Evolutionary conservation across 2,888 invertebrate species (phyloP).

Genomic region (Drosophila nr. perissopoda): DNA sequence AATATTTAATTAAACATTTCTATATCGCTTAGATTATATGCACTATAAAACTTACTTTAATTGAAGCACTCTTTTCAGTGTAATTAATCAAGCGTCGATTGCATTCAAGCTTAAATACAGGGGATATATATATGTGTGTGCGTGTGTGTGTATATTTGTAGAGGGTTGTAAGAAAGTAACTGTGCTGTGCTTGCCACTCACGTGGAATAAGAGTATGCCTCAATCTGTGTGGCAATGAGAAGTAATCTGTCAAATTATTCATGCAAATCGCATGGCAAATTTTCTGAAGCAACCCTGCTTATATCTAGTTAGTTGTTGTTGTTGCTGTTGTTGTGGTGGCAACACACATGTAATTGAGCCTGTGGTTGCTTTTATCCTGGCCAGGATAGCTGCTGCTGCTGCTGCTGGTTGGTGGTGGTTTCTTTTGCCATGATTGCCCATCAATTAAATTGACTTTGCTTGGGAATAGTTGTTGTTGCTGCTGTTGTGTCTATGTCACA

Average conservation of each 20-base stretch:
- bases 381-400: slow-evolving; percentile 9
- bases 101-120: not conserved
- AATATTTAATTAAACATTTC: not conserved
- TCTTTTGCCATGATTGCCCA: slow-evolving; percentile 53
- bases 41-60: not conserved
- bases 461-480: slow-evolving; percentile 14
- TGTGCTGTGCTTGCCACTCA: slow-evolving; percentile 2
- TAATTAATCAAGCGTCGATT: slow-evolving; percentile 11
- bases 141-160: not conserved
- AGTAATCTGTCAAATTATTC: slow-evolving; percentile 82
- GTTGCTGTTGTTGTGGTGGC: slow-evolving; percentile 18
- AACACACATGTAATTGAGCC: slow-evolving; percentile 60
- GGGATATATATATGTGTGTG: not conserved
- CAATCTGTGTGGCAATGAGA: slow-evolving; percentile 35
- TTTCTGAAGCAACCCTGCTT: slow-evolving; percentile 29
- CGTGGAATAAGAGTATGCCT: slow-evolving; percentile 16
- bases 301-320: slow-evolving; percentile 12
- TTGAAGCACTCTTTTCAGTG: not conserved
- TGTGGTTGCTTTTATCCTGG: slow-evolving; percentile 54
- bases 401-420: slow-evolving; percentile 44
- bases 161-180: slow-evolving; percentile 10
- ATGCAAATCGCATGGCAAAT: slow-evolving; percentile 71
- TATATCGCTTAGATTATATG: not conserved
- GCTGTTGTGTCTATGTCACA: slow-evolving; percentile 32
- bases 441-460: slow-evolving; percentile 76